Percentiles rank a stretch among this genome's conserved stretches.
Conservation (phyloP, 2,888 invertebrate genomes). For the Drosophila suboccidentalis region DNA sequence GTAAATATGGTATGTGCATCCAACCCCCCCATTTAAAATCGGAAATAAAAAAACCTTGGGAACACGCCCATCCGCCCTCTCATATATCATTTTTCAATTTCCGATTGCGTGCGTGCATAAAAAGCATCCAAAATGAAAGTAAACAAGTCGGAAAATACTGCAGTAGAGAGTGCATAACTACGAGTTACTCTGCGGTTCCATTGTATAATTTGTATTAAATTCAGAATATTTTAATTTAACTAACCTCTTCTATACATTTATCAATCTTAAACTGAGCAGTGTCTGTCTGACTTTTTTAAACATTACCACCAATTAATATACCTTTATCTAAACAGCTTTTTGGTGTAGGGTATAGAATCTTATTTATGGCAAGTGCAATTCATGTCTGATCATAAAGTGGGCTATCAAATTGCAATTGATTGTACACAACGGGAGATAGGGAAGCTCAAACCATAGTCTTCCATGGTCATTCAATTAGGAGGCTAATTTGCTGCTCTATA, state of each 20-base stretch:
- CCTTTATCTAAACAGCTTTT: too few species aligned
- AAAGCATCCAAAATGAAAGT: constrained; percentile 1
- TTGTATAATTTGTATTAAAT: not conserved
- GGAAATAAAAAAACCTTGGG: not conserved
- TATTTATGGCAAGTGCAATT: constrained; percentile 63
- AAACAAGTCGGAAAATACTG: constrained; percentile 1
- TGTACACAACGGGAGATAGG: not conserved
- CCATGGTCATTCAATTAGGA: constrained; percentile 75
- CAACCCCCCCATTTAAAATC: not conserved
- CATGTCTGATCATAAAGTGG: constrained; percentile 54
- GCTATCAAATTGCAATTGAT: constrained; percentile 61
- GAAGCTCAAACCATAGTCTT: constrained; percentile 35
- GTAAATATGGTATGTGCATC: constrained; percentile 21
- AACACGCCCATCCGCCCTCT: constrained; percentile 15
- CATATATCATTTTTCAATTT: constrained; percentile 64
- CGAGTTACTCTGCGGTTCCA: not conserved
- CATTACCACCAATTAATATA: not conserved
- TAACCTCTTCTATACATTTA: not conserved
- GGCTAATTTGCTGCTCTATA: constrained; percentile 64
- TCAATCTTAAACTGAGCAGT: not conserved
- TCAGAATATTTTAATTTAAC: not conserved
- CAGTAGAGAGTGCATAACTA: not conserved
- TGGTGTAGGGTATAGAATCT: constrained; percentile 12
- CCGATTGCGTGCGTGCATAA: constrained; percentile 34
- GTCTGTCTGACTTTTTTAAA: not conserved